These are phyloP conservation scores for Conus canariensis DNA, from an alignment of 2,888 invertebrate genomes.

Conservation along the genomic window DNA sequence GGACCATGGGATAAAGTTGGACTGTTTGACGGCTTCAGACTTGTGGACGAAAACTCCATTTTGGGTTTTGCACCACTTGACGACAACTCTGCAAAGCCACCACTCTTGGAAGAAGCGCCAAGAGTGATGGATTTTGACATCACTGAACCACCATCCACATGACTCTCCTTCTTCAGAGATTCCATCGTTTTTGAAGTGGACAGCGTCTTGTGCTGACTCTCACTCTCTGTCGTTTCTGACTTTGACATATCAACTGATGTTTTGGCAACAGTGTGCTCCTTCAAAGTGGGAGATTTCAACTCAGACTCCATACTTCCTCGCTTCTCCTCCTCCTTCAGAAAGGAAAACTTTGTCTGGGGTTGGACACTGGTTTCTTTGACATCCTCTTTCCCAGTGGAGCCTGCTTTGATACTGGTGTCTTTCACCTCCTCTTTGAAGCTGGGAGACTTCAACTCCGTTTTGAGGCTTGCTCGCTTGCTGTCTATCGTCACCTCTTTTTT, in stretches of 20 bases:
- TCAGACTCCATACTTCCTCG: not conserved
- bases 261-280: not conserved
- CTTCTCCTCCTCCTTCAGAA: conserved; percentile 21
- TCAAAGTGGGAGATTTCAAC: not conserved
- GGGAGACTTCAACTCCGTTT: not conserved
- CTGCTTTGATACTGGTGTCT: not conserved
- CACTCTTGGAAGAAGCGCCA: not conserved
- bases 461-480: conserved; percentile 6
- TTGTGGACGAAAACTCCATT: conserved; percentile 11
- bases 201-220: not conserved
- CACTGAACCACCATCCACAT: not conserved
- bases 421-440: not conserved
- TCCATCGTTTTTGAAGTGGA: conserved; percentile 2
- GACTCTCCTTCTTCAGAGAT: conserved; percentile 4
- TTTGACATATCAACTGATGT: not conserved
- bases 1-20: not conserved
- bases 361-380: not conserved
- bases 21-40: not conserved
- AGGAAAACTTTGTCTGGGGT: conserved; percentile 2
- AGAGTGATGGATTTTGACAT: not conserved
- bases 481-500: not conserved
- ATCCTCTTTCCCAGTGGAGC: not conserved
- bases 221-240: not conserved
- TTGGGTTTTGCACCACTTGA: not conserved
- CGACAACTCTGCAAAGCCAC: not conserved